A percentile compares a stretch with the other conserved stretches of the same genome.
phyloP scores from a whole-genome alignment of 2,888 invertebrate genomes.

The Tiphia femorata region DNA sequence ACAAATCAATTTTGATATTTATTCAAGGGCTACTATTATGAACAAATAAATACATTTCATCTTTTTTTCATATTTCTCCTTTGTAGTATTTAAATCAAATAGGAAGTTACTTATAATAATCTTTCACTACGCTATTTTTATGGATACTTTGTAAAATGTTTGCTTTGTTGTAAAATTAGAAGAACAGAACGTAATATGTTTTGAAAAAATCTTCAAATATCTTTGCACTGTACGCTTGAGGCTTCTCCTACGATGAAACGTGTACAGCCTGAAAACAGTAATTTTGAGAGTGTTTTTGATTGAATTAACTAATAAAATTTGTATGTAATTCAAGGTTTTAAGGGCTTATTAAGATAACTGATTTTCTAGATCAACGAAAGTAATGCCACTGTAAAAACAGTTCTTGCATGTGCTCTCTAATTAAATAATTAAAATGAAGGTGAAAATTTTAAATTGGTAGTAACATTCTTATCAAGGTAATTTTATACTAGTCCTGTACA shows the following conservation, averaged over 20 bases:
- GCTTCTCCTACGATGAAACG: constrained; percentile 42
- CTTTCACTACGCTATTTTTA: not conserved
- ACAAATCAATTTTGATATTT: not conserved
- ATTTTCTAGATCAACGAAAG: no score
- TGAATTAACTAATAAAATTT: constrained; percentile 17
- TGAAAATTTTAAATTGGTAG: not conserved
- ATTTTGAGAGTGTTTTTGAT: constrained; percentile 49
- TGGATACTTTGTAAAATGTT: not conserved
- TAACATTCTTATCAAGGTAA: no score
- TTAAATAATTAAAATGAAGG: constrained; percentile 7
- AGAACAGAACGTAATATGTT: constrained; percentile 4
- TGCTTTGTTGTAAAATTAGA: constrained; percentile 1
- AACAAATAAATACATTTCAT: not conserved
- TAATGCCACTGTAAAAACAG: no score
- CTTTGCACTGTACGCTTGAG: constrained; percentile 39
- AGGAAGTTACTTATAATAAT: not conserved
- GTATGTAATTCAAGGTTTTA: constrained; percentile 19
- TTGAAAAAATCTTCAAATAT: constrained; percentile 39
- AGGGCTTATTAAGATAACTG: no score
- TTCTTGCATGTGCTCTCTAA: constrained; percentile 11
- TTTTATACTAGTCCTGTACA: no score
- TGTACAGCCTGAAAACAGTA: constrained; percentile 51
- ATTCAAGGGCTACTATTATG: not conserved
- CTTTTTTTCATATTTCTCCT: not conserved
- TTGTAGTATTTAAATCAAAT: not conserved